A percentile compares a stretch with the other conserved stretches of the same genome.
phyloP scores from a whole-genome alignment of 1,140 invertebrate genomes.

The Coboldia fuscipes region DNA sequence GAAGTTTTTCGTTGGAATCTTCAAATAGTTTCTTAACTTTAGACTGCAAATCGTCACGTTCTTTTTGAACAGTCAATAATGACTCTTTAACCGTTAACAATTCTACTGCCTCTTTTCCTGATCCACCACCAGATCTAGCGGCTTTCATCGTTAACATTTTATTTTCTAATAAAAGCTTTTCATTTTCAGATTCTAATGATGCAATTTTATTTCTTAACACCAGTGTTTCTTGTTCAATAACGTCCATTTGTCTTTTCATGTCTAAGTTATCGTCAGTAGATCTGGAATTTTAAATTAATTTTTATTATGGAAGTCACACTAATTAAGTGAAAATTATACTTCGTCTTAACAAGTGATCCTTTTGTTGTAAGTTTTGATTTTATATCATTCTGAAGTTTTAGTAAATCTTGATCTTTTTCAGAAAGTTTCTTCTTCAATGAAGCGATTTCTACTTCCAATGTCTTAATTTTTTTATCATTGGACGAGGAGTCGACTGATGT shows the following conservation, averaged over 20 bases:
- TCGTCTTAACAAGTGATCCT: conserved; percentile 25
- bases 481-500: conserved; percentile 22
- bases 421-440: conserved; percentile 53
- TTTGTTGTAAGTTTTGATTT: conserved; percentile 40
- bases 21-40: conserved; percentile 14
- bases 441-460: conserved; percentile 44
- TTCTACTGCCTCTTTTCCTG: not conserved
- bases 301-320: no score
- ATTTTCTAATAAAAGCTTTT: conserved; percentile 47
- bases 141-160: conserved; percentile 29
- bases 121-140: not conserved
- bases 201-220: conserved; percentile 38
- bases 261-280: conserved; percentile 36
- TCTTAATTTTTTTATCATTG: conserved; percentile 45
- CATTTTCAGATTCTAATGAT: conserved; percentile 47
- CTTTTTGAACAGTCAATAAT: conserved; percentile 9
- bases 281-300: no score
- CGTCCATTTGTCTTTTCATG: conserved; percentile 45
- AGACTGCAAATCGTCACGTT: conserved; percentile 12
- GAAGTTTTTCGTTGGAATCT: conserved; percentile 13
- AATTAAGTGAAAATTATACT: no score
- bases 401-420: conserved; percentile 64
- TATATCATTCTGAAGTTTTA: conserved; percentile 48
- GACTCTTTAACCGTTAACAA: conserved; percentile 10
- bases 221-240: conserved; percentile 47